phyloP scores from a whole-genome alignment of 2,113 vertebrate genomes.

The Sisor rabdophorus region DNA sequence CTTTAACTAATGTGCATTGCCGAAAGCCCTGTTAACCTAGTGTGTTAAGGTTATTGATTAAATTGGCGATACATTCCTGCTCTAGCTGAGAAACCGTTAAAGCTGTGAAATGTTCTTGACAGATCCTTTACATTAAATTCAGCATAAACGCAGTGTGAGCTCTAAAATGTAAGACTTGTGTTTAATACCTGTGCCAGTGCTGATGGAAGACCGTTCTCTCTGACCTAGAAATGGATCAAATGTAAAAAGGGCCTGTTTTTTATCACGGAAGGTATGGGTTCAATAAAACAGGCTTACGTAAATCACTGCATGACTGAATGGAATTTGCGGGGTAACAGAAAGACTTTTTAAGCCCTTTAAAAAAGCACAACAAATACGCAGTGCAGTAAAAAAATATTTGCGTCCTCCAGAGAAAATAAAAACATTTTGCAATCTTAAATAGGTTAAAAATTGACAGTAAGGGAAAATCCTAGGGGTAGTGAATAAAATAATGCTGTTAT shows the following conservation, averaged over 20 bases:
- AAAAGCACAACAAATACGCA: not conserved
- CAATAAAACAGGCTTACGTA: not conserved
- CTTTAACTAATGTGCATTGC: too few relatives aligned
- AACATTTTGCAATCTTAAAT: not conserved
- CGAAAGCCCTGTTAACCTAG: too few relatives aligned
- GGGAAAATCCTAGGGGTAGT: not conserved
- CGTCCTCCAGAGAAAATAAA: not conserved
- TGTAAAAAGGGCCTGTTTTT: constrained; percentile 13
- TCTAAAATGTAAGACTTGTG: constrained; percentile 1
- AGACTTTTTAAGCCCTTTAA: not conserved
- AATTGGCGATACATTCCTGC: not conserved
- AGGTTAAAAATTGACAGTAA: not conserved
- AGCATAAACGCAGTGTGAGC: not conserved
- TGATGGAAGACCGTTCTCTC: not conserved
- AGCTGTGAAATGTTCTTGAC: not conserved
- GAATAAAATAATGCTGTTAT: not conserved
- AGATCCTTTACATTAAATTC: not conserved
- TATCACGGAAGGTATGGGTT: not conserved
- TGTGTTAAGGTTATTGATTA: not conserved
- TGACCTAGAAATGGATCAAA: not conserved
- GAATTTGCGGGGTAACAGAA: not conserved
- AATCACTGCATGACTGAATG: not conserved
- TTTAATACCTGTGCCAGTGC: not conserved
- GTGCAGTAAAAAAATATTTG: not conserved
- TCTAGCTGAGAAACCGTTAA: not conserved